Evolutionary conservation across 2,888 invertebrate genomes (phyloP).

Genomic region (Ennomos quercinarius): DNA sequence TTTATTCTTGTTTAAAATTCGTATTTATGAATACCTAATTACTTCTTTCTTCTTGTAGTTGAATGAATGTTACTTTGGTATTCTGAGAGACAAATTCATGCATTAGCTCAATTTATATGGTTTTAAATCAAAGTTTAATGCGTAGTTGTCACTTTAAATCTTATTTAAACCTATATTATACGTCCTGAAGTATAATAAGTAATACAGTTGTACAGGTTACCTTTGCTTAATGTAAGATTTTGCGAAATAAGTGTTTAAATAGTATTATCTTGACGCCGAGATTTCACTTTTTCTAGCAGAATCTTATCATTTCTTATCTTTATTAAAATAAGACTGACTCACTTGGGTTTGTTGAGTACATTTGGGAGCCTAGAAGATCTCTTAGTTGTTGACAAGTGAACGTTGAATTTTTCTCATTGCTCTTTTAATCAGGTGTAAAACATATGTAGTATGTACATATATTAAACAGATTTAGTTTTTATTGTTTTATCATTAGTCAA

Average conservation of each 20-base stretch:
- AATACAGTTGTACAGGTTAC: not conserved
- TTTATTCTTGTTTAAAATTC: too few relatives aligned
- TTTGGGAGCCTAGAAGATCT: not conserved
- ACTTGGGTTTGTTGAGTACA: not conserved
- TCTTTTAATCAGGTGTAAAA: too few relatives aligned
- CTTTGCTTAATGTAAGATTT: conserved; percentile 11
- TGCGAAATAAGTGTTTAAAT: conserved; percentile 24
- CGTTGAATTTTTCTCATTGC: too few relatives aligned
- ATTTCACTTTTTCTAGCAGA: conserved; percentile 9
- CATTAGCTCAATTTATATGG: too few relatives aligned
- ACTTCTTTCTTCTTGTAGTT: too few relatives aligned
- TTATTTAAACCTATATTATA: not conserved
- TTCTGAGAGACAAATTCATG: too few relatives aligned
- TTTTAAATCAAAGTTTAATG: too few relatives aligned
- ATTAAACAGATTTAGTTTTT: too few relatives aligned
- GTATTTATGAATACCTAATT: too few relatives aligned
- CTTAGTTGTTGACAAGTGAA: not conserved
- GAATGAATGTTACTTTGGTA: too few relatives aligned
- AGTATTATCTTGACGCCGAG: conserved; percentile 13
- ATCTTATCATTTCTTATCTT: conserved; percentile 21
- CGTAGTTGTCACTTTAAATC: too few relatives aligned
- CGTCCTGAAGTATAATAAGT: not conserved
- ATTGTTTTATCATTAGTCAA: too few relatives aligned
- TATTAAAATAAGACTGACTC: conserved; percentile 2
- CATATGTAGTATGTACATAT: not conserved